Conservation (phyloP, 2,113 vertebrate genomes). For the Heteronetta atricapilla region DNA sequence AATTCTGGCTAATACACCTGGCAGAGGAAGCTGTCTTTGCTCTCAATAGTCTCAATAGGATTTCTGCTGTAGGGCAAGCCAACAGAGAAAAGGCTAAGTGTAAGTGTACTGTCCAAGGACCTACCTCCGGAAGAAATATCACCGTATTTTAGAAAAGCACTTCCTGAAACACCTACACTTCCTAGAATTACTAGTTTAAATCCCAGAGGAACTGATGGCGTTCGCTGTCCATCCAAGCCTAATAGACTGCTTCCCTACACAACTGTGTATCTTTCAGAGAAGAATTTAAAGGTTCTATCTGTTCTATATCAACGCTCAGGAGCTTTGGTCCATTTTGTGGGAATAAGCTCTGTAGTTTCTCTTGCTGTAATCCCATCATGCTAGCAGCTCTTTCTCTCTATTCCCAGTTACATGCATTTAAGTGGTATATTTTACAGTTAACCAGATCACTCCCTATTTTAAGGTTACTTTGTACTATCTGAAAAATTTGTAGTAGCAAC, state of each 20-base stretch:
- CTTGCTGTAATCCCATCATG: background rate
- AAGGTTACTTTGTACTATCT: background rate
- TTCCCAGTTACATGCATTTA: background rate
- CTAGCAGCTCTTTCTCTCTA: background rate
- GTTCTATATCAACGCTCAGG: background rate
- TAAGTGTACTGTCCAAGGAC: background rate
- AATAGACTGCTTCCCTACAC: background rate
- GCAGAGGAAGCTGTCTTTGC: conserved; percentile 7
- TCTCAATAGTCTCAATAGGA: background rate
- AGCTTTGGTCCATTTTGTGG: background rate
- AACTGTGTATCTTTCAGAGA: background rate
- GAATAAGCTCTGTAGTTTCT: background rate
- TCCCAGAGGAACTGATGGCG: background rate
- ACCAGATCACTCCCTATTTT: background rate
- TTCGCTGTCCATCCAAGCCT: background rate
- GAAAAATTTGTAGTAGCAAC: background rate
- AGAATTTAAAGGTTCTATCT: background rate
- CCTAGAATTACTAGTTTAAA: conserved; percentile 16
- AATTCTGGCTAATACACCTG: conserved; percentile 7
- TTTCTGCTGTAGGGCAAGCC: background rate
- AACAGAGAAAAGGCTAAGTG: background rate
- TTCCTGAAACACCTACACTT: conserved; percentile 56
- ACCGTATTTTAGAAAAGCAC: background rate
- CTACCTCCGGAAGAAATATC: background rate
- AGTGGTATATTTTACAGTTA: background rate